Conservation (phyloP, 2,113 vertebrate genomes). For the Chaetops frenatus region DNA sequence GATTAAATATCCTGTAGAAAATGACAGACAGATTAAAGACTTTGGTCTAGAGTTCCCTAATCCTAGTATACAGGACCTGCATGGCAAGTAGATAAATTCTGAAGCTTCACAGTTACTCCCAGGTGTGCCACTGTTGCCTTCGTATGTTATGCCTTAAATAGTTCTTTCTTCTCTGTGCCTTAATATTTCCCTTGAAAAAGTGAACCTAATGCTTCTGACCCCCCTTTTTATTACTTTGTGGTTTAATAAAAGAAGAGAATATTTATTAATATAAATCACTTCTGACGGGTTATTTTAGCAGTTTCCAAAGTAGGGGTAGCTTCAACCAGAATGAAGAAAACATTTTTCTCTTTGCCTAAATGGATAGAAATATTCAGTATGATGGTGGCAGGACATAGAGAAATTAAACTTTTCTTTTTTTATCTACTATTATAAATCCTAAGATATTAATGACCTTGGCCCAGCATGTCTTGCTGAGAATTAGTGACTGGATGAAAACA, state of each 20-base stretch:
- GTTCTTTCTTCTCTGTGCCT: background rate
- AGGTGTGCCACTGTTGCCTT: background rate
- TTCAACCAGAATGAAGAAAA: background rate
- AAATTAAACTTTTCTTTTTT: background rate
- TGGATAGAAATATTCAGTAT: background rate
- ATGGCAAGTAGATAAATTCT: background rate
- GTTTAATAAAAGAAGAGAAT: background rate
- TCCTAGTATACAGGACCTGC: background rate
- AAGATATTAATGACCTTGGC: background rate
- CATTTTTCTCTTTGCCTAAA: background rate
- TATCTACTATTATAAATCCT: background rate
- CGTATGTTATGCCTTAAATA: background rate
- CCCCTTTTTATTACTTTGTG: background rate
- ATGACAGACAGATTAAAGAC: background rate
- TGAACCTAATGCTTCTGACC: background rate
- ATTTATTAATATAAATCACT: background rate
- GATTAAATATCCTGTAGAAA: background rate
- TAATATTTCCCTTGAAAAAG: background rate
- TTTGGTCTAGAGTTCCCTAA: background rate
- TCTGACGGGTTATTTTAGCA: background rate
- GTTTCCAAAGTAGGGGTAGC: background rate
- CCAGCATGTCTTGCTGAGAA: background rate
- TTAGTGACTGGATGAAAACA: background rate
- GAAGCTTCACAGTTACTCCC: background rate
- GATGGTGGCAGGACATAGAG: background rate